Base-by-base conservation (phyloP, 2,888 invertebrate genomes). In the Rambutsinella grinnellia region DNA sequence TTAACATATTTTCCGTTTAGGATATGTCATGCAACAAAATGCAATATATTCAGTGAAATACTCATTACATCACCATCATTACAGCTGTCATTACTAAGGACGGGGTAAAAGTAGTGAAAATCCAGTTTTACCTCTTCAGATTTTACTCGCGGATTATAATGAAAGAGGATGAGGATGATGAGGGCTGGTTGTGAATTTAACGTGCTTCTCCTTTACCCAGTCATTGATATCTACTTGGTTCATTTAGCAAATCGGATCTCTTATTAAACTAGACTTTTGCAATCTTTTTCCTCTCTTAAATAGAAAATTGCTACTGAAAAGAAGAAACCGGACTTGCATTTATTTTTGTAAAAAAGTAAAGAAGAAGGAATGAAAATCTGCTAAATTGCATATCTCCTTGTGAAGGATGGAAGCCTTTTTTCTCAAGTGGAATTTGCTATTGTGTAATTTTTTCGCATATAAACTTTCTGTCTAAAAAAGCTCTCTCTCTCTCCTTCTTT, bases 81-180 rank as follows among this genome's bases (percentile, higher is more conserved):
- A 61, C 61, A 68, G 36, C 75, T 75, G 75, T 75, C 75, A 75
- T 75, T 75, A 75, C 62, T 54, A 56, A 57, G 62, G 75, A 75
- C 75, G 67, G 67, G 62, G n/a, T n/a, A n/a, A n/a, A n/a, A n/a
- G n/a, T n/a, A n/a, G n/a, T n/a, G n/a, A 66, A 75, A 75, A 75
- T 75, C 75, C 75, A 75, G 75, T 75, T 75, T 75, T 67, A 44
- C 75, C 67, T 75, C 75, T 75, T 67, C n/a, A n/a, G n/a, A n/a
- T 65, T 58, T 44, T 47, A 46, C 60, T 60, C 36, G 13, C 46
- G 54, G 5, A 49, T 17, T 17, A 44, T 8, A 10, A 44, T 44
- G 49, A 8, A 17, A 49, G 5, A 65, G 17, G 26, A 26, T 47
- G 49, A 62, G 47, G 27, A 26, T 47, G 46, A 26, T 62, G 54